Evolutionary conservation across 2,797 vertebrate species (phyloP), one percentile per base, ranked within the genome.

Genomic region (Sebastiscus albofasciatus): DNA sequence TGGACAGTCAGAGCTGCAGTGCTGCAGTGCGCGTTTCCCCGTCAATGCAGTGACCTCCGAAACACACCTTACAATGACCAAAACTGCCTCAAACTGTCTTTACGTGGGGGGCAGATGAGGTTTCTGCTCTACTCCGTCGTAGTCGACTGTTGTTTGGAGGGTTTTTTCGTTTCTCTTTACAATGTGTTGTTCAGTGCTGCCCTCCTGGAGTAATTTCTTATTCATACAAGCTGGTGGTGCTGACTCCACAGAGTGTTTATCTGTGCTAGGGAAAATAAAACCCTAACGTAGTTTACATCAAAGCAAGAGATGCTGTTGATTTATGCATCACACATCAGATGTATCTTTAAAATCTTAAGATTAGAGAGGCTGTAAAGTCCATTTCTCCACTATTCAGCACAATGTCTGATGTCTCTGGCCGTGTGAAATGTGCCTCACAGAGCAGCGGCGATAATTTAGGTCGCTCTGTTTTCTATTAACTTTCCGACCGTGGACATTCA

Each of bases 381-480:
- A 34, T 65, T 62, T 39, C 73, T 56, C n/a, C 54, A 29, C 52
- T 20, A 34, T 79, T 84, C 83, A 82, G 76, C 82, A 83, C 46
- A 81, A 67, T 4, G 67, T 81, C 68, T 84, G 75, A 76, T 76
- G 49, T 84, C 59, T 84, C 80, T 62, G 77, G 62, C 75, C 8
- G 7, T 46, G 24, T 89, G 75, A 87, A 83, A 90, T 86, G 85
- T 84, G 81, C 34, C 80, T 90, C 27, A 61, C 39, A 59, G 75
- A 77, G 72, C 56, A 59, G 49, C n/a, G 10, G 72, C 3, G 8
- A 80, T 87, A 77, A 91, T 91, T 92, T 90, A 91, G 88, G 90
- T 89, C 85, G 75, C 66, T 78, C 73, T 86, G 77, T 85, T 90
- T 91, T 82, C 80, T 66, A 78, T 93, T 91, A 90, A 88, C 72